Conservation (phyloP, 2,797 vertebrate species). For the Pseudomugil tenellus region DNA sequence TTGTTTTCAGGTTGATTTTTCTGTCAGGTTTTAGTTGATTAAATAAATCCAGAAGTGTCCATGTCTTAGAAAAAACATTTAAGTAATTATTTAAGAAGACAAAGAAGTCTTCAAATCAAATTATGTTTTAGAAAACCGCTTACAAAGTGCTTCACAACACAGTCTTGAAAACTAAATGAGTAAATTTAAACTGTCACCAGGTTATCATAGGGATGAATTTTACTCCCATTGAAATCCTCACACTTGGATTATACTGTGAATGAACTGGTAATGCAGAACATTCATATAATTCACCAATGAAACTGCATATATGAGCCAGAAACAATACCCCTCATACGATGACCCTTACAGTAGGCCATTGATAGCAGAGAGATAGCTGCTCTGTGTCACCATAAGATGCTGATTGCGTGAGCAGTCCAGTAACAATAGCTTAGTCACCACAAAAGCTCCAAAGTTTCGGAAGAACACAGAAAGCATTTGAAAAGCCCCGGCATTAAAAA, state of each 20-base stretch:
- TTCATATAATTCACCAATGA: neutral
- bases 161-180: too few relatives aligned
- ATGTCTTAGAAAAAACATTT: too few relatives aligned
- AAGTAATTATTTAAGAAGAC: too few relatives aligned
- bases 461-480: constrained; percentile 74
- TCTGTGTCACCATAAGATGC: constrained; percentile 44
- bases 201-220: neutral
- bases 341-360: constrained; percentile 24
- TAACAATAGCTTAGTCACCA: constrained; percentile 61
- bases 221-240: neutral
- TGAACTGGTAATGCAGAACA: neutral
- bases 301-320: neutral
- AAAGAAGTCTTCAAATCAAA: too few relatives aligned
- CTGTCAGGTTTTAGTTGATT: too few relatives aligned
- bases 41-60: too few relatives aligned
- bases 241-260: neutral
- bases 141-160: too few relatives aligned
- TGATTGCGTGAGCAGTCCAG: constrained; percentile 47
- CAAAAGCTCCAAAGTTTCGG: constrained; percentile 76
- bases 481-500: constrained; percentile 62
- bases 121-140: too few relatives aligned
- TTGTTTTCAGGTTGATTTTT: too few relatives aligned
- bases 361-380: constrained; percentile 28
- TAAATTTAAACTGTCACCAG: too few relatives aligned
- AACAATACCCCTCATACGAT: constrained; percentile 29